Percentiles rank a stretch among this genome's conserved stretches.
Evolutionary conservation across 2,797 vertebrate species (phyloP).

Genomic region (Agapornis canus): DNA sequence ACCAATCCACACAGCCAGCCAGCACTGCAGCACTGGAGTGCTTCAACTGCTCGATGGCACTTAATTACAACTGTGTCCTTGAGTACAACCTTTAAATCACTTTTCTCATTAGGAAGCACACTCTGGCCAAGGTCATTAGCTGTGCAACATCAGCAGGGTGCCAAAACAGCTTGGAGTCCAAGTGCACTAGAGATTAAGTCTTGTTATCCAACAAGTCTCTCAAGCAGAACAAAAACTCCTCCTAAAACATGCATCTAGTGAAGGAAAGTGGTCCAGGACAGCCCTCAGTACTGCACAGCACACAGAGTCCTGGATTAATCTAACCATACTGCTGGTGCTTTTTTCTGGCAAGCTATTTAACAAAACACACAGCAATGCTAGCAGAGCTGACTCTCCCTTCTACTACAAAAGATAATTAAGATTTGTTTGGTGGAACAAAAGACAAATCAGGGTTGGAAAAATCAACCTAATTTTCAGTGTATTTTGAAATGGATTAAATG

Average conservation of each 20-base stretch:
- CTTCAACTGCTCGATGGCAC: neutral
- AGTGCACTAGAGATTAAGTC: neutral
- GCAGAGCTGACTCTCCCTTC: neutral
- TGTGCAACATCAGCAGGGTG: neutral
- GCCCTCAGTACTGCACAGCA: neutral
- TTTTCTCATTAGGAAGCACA: conserved; percentile 43
- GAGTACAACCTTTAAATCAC: conserved; percentile 6
- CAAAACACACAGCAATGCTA: neutral
- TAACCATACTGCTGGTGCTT: neutral
- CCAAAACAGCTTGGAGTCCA: neutral
- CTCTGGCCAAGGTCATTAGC: neutral
- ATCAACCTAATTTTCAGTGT: neutral
- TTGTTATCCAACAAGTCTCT: neutral
- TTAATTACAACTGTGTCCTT: neutral
- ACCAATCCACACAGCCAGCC: neutral
- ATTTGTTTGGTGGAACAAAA: conserved; percentile 42
- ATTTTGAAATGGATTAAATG: conserved; percentile 1
- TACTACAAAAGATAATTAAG: conserved; percentile 13
- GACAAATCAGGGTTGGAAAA: neutral
- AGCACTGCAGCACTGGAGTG: neutral
- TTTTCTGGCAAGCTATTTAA: conserved; percentile 1
- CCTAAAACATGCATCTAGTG: neutral
- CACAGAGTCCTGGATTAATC: neutral
- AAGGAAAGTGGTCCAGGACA: neutral
- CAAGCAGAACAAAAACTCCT: neutral